Conservation (phyloP, 1,140 invertebrate species). For the Triops cancriformis region DNA sequence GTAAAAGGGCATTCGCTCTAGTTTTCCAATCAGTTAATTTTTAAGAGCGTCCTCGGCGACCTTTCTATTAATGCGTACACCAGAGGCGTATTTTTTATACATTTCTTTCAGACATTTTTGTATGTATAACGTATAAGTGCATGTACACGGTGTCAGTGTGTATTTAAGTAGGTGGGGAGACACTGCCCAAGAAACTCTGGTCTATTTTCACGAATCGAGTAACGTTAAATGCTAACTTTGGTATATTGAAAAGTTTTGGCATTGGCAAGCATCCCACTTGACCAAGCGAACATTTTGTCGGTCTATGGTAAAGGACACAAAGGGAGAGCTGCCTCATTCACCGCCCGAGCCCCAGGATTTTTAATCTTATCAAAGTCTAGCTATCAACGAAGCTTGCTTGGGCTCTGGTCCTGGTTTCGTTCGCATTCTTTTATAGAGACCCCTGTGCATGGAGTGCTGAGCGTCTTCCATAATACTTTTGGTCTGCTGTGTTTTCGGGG, state of each 20-base stretch:
- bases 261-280: constrained; percentile 12
- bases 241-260: background rate
- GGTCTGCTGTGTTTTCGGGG: background rate
- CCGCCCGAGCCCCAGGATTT: constrained; percentile 7
- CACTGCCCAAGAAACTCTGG: no score
- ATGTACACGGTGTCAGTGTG: no score
- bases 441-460: constrained; percentile 8
- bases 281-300: constrained; percentile 5
- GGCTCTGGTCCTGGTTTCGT: background rate
- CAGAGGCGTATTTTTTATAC: no score
- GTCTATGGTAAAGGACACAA: constrained; percentile 2
- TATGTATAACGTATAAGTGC: no score
- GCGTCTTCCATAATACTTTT: constrained; percentile 14
- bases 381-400: constrained; percentile 13
- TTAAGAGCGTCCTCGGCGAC: no score
- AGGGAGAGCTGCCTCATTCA: constrained; percentile 4
- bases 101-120: no score
- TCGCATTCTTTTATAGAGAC: background rate
- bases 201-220: no score
- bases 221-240: background rate
- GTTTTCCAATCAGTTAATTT: no score
- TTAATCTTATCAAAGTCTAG: constrained; percentile 14
- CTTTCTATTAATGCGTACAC: no score
- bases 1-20: no score
- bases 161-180: no score